These are phyloP conservation scores for Papilio elwesi DNA, from an alignment of 2,888 invertebrate genomes.

Conservation along the genomic window DNA sequence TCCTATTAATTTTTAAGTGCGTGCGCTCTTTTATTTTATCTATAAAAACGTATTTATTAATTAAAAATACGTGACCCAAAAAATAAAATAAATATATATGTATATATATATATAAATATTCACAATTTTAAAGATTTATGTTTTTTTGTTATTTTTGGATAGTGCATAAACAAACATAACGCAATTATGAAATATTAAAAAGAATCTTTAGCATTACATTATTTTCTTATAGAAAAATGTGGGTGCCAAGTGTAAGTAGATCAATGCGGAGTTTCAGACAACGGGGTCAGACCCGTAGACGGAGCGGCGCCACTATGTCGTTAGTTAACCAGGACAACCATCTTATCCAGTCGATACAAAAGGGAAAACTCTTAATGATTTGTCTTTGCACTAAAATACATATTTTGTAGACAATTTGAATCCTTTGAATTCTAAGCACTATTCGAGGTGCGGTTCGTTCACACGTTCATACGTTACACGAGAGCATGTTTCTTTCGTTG, in stretches of 20 bases:
- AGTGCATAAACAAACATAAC: too few species aligned
- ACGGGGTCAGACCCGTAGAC: constrained; percentile 70
- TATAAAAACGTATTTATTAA: too few species aligned
- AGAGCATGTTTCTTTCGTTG: too few species aligned
- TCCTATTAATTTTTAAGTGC: too few species aligned
- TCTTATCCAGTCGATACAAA: constrained; percentile 42
- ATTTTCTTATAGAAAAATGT: constrained; percentile 20
- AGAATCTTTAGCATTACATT: neutral
- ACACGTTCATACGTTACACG: too few species aligned
- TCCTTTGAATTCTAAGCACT: neutral
- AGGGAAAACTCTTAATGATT: constrained; percentile 30
- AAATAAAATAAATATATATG: neutral
- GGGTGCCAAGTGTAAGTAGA: constrained; percentile 31
- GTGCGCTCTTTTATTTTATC: too few species aligned
- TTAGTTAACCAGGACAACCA: constrained; percentile 43
- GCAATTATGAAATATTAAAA: neutral
- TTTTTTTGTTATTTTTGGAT: too few species aligned
- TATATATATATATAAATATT: too few species aligned
- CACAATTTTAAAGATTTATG: too few species aligned
- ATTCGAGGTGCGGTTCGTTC: too few species aligned
- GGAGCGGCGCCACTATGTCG: constrained; percentile 57
- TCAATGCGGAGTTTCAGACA: constrained; percentile 53
- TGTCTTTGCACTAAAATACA: neutral
- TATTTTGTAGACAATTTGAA: neutral
- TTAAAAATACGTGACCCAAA: neutral